These are phyloP conservation scores for Stomatorhinus walkeri DNA, from an alignment of 2,797 vertebrate species.

Conservation along the genomic window DNA sequence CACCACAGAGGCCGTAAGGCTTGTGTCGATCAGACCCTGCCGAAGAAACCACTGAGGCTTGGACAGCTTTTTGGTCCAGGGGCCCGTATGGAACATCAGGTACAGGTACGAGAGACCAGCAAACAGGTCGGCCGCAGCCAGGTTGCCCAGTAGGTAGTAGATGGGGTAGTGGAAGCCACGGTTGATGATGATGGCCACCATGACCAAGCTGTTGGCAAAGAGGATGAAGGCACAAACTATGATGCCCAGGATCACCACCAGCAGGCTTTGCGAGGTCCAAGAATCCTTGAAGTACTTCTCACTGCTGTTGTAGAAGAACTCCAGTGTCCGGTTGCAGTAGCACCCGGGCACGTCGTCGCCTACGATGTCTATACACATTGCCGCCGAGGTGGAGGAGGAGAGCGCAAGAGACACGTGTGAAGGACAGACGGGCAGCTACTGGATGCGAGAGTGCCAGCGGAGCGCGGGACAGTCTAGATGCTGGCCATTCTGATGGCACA, in stretches of 20 bases:
- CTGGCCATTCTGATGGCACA: neutral
- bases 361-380: constrained; percentile 28
- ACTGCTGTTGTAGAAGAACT: constrained; percentile 76
- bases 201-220: constrained; percentile 80
- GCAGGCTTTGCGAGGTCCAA: constrained; percentile 67
- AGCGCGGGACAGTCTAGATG: neutral
- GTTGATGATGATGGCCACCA: constrained; percentile 75
- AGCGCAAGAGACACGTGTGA: neutral
- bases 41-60: constrained; percentile 78
- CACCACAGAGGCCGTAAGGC: constrained; percentile 80
- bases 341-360: constrained; percentile 43
- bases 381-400: too few relatives aligned
- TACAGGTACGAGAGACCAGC: constrained; percentile 79
- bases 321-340: constrained; percentile 61
- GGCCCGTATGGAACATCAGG: constrained; percentile 86
- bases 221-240: constrained; percentile 75
- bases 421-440: neutral
- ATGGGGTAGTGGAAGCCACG: constrained; percentile 86
- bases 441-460: neutral
- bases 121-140: constrained; percentile 84
- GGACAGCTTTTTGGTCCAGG: constrained; percentile 66
- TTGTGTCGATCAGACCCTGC: constrained; percentile 80
- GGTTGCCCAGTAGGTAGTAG: constrained; percentile 84
- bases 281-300: constrained; percentile 58
- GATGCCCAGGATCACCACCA: constrained; percentile 74